These are phyloP conservation scores for Sthenelais limicola DNA, from an alignment of 2,888 invertebrate genomes.

Conservation along the genomic window DNA sequence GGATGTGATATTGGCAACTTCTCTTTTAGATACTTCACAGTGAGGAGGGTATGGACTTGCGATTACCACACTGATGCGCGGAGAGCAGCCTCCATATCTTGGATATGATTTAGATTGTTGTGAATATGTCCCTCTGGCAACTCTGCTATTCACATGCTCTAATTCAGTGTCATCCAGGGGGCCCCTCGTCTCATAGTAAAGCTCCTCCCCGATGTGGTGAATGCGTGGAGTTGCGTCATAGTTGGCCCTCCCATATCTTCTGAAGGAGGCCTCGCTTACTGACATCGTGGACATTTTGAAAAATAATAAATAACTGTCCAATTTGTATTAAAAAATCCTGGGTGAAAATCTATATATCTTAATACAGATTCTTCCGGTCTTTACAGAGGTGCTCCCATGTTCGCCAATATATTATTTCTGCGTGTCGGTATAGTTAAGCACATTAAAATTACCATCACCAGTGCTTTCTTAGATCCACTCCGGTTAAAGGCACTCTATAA, in stretches of 20 bases:
- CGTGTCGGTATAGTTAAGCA: too few relatives aligned
- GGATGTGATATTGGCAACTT: constrained; percentile 5
- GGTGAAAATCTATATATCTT: too few relatives aligned
- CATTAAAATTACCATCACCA: too few relatives aligned
- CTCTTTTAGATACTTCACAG: background rate
- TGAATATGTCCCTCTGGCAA: constrained; percentile 5
- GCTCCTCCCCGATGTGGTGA: constrained; percentile 5
- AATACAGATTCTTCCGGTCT: too few relatives aligned
- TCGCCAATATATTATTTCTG: too few relatives aligned
- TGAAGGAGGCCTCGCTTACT: constrained; percentile 7
- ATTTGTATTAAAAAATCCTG: too few relatives aligned
- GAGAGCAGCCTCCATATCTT: constrained; percentile 1
- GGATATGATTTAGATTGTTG: constrained; percentile 3
- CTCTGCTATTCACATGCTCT: constrained; percentile 5
- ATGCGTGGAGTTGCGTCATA: constrained; percentile 16
- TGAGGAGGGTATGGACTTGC: background rate
- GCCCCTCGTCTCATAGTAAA: constrained; percentile 11
- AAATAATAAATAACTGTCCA: too few relatives aligned
- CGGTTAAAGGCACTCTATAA: too few relatives aligned
- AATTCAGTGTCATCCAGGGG: constrained; percentile 11
- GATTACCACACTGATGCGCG: constrained; percentile 3
- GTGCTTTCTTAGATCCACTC: too few relatives aligned
- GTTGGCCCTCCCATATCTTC: constrained; percentile 13
- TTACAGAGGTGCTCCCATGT: too few relatives aligned
- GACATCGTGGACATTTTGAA: too few relatives aligned